Evolutionary conservation across 2,113 vertebrate species (phyloP), one percentile per base, ranked within the genome.

Genomic region (Archocentrus centrarchus): DNA sequence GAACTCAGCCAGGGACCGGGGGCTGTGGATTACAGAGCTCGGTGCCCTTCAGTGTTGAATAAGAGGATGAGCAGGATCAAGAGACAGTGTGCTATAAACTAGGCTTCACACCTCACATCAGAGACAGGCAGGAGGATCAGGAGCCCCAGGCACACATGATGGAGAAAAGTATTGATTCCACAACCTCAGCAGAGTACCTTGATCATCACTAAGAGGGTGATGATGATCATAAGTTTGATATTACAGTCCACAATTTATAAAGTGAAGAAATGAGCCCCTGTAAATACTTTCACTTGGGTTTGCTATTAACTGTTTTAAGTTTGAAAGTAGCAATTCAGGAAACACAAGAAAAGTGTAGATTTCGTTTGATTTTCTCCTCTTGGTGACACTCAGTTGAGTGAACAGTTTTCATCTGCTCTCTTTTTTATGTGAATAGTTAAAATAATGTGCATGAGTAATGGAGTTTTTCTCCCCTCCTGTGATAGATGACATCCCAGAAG

Each of bases 51-150:
- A 55, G 87, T 77, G 85, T 77, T 87, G 87, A 89, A 88, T 86
- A 84, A 88, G 88, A 94, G 86, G 89, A 87, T 90, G 83, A 83
- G 62, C 66, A 78, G 91, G 91, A 93, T 88, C 85, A 92, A 91
- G 84, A 92, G 84, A 63, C 39, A 8, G 59, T 60, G 35, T 83
- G 85, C 80, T 84, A 77, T 77, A 85, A 84, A 89, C 83, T 44
- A 63, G 81, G 70, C 66, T 88, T 87, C 75, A 85, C 81, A 59
- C 20, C 35, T n/a, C 70, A 80, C 85, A 79, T 91, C 80, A 92
- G 55, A 92, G 75, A 77, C 35, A 66, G 61, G 20, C 47, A 44
- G 80, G 35, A 80, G 55, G 83, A 66, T 82, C 82, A 59, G 78
- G 59, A 78, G 87, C 86, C 77, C 64, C 44, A 20, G 79, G 77